phyloP scores from a whole-genome alignment of 2,113 vertebrate species.

The Porphyrio hochstetteri region DNA sequence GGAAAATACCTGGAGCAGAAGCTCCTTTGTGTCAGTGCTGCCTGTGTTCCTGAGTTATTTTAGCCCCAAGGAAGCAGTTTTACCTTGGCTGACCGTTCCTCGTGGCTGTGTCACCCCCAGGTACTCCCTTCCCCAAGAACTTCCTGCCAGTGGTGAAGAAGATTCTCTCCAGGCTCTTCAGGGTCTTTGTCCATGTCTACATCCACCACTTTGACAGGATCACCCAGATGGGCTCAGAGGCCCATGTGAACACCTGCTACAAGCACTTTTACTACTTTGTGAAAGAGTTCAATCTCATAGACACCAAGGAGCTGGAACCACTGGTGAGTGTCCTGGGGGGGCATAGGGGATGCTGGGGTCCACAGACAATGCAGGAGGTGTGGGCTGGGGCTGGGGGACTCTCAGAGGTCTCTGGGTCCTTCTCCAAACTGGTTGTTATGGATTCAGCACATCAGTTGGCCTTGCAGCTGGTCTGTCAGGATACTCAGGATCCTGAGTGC shows the following conservation, averaged over 20 bases:
- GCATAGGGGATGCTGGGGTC: not conserved
- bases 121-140: constrained; percentile 96
- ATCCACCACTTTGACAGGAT: constrained; percentile 98
- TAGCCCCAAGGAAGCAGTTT: not conserved
- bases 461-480: not conserved
- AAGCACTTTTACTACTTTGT: constrained; percentile 99
- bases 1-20: not conserved
- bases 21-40: not conserved
- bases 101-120: constrained; percentile 56
- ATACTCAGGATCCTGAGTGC: too few relatives aligned
- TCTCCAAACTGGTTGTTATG: not conserved
- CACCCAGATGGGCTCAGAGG: constrained; percentile 93
- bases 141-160: constrained; percentile 96
- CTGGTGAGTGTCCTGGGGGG: constrained; percentile 81
- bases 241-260: constrained; percentile 98
- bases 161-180: constrained; percentile 95
- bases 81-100: not conserved
- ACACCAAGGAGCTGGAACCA: constrained; percentile 96
- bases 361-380: not conserved
- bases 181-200: constrained; percentile 98
- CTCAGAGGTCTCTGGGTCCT: not conserved
- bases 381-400: not conserved
- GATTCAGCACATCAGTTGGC: not conserved
- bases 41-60: not conserved
- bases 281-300: constrained; percentile 92